Base-by-base conservation (phyloP, 2,113 vertebrate species). In the Osmerus eperlanus region DNA sequence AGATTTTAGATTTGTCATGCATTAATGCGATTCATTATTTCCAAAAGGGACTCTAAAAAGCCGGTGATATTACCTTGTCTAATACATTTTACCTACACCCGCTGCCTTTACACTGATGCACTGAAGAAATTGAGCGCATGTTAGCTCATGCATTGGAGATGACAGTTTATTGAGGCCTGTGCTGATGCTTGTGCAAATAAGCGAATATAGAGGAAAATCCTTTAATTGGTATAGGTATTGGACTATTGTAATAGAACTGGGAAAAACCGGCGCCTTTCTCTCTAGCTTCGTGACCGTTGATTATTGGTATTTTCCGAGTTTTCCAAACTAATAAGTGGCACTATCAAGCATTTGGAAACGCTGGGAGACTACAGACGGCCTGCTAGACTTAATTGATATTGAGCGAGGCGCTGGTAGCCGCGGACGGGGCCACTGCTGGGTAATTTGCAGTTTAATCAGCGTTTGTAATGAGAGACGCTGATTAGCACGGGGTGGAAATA, bases 361-460 rank as follows among this genome's bases (percentile, higher is more conserved):
- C 93, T 92, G 89, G 81, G 92, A 94, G 95, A 94, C 92, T 94
- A 90, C 95, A 96, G 96, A 94, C 94, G 92, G 94, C 93, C 95
- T 92, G 95, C 94, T 95, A 80, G 87, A 76, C 93, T 91, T 99
- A 98, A 99, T 96, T 99, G 96, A 98, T 98, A 99, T 98, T 97
- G 96, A 99, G 95, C 95, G 95, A 94, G 95, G 93, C 93, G 88
- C 89, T 93, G 93, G 94, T 95, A 88, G 91, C 94, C 93, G 94
- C 93, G 94, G 93, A 92, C 93, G 94, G 93, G 94, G 95, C 95
- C 95, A 95, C 96, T 95, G 95, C 96, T 96, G 96, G 94, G 93
- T 98, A 97, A 99, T 99, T 98, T 98, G 96, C 96, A 95, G 95
- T 99, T 98, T 98, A 99, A 99, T 99, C 96, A 99, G 96, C 96